Evolutionary conservation across 2,113 vertebrate species (phyloP), one percentile per base, ranked within the genome.

Genomic region (Bambusicola thoracicus): DNA sequence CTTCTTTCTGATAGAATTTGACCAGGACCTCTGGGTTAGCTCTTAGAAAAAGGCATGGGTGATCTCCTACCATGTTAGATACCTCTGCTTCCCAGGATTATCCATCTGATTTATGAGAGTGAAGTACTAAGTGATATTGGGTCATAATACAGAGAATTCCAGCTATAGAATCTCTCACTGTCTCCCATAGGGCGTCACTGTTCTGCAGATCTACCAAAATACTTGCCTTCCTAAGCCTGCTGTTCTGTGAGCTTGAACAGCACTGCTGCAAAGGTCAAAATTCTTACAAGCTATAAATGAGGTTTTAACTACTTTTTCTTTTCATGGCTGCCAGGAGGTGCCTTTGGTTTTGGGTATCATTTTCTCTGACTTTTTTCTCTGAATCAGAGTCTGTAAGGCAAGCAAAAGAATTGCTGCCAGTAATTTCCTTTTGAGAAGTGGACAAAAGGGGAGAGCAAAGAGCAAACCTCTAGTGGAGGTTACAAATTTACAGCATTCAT

Each of bases 51-150:
- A 69, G 30, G 5, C 49, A 16, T 32, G 32, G 25, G 40, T 67
- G 34, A 27, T 82, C 72, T 68, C 22, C 43, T 87, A 13, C 0
- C 10, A 9, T 1, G 2, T 41, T 2, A 25, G 25, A 5, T 43
- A 19, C n/a, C 55, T 4, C 30, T 86, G 13, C 25, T 89, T 11
- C 46, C 27, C 29, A 30, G 51, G 51, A 30, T 53, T 30, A 30
- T 53, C 6, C 34, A 38, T 62, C 34, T 38, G 59, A 27, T 62
- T 2, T 36, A 4, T 56, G 3, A 10, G 41, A 30, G 7, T 41
- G 34, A 77, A 91, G 36, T 18, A 30, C 19, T 51, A 10, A 75
- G 46, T 1, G 7, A 20, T 34, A 8, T 29, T 32, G 20, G 36
- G 3, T 68, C 17, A 7, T 25, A 21, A 21, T 0, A 1, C 27